Evolutionary conservation across 2,797 vertebrate species (phyloP), one percentile per base, ranked within the genome.

Genomic region (Cirrhinus molitorella): DNA sequence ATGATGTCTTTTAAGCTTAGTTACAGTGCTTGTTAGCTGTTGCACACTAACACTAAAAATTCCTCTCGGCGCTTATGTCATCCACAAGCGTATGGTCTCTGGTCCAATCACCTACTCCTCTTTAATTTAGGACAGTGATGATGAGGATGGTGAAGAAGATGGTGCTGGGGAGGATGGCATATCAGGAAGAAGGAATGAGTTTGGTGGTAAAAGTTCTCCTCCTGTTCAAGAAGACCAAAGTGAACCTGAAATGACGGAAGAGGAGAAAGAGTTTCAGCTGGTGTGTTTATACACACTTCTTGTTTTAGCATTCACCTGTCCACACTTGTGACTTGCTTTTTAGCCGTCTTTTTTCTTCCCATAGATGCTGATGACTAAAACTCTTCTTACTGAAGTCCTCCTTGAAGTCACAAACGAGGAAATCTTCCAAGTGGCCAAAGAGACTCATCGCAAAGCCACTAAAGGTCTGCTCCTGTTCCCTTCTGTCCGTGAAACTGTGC

Each of bases 331-430:
- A n/a, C 9, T 75, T 43, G 10, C 37, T 9, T 6, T n/a, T 74
- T 4, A 81, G 19, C 16, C 3, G 0, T 1, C 5, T n/a, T 0
- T 78, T 49, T 40, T 13, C 3, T 9, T 67, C 61, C 88, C 87
- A 13, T 79, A 99, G 98, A 99, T 99, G 96, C 83, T 98, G 80
- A 91, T 99, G 93, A 99, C 98, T 85, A 99, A 99, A 96, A 99
- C 96, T 51, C 94, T 99, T 86, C 94, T 99, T 91, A 99, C 98
- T 5, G 98, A 99, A 92, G 98, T 99, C 92, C 96, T 99, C 43
- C 94, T 99, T 2, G 97, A 99, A 92, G 98, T 99, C 84, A 99
- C 98, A 68, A 99, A 98, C 89, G 98, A 99, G 92, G 98, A 99
- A 93, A 99, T 99, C 90, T 94, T 94, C 90, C 96, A 96, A 0